A percentile compares a stretch with the other conserved stretches of the same genome.
These are phyloP conservation scores for Nomada lathburiana DNA, from an alignment of 2,888 invertebrate species.

Conservation along the genomic window DNA sequence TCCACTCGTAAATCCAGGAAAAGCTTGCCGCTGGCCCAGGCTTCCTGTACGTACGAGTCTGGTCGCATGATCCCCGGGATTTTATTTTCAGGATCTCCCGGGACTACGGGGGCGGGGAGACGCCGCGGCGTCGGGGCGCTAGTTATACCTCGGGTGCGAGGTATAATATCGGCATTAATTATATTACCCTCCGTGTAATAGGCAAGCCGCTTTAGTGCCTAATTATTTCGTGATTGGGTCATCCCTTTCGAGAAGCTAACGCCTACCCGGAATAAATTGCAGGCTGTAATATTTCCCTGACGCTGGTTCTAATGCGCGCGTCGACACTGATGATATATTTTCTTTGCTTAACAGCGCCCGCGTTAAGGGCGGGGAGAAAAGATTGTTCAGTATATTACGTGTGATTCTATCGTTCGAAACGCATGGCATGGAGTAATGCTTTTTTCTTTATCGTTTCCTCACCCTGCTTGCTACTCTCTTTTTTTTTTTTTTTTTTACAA, in stretches of 20 bases:
- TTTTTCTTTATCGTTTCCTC: too few species aligned
- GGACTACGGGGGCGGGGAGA: slow-evolving; percentile 48
- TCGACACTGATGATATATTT: background rate
- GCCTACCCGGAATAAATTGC: slow-evolving; percentile 42
- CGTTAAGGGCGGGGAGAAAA: background rate
- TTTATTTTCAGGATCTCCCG: slow-evolving; percentile 70
- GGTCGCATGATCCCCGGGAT: slow-evolving; percentile 70
- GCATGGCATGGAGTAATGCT: too few species aligned
- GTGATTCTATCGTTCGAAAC: too few species aligned
- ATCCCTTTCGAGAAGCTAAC: slow-evolving; percentile 39
- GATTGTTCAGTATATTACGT: background rate
- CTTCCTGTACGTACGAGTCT: slow-evolving; percentile 49
- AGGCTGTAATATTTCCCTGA: slow-evolving; percentile 32
- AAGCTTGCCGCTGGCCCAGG: slow-evolving; percentile 59
- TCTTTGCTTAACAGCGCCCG: background rate
- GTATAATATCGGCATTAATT: slow-evolving; percentile 73
- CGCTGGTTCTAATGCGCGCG: slow-evolving; percentile 5
- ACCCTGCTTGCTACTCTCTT: too few species aligned
- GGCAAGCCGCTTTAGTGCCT: slow-evolving; percentile 55
- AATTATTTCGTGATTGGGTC: slow-evolving; percentile 60
- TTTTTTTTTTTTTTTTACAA: too few species aligned
- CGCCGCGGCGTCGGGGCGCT: slow-evolving; percentile 30
- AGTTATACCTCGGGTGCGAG: slow-evolving; percentile 35
- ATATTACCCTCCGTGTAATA: slow-evolving; percentile 58
- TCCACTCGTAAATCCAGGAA: slow-evolving; percentile 76